Percentiles rank a stretch among this genome's conserved stretches.
These are phyloP conservation scores for Sminthurinus signatus DNA, from an alignment of 1,140 invertebrate genomes.

Conservation along the genomic window DNA sequence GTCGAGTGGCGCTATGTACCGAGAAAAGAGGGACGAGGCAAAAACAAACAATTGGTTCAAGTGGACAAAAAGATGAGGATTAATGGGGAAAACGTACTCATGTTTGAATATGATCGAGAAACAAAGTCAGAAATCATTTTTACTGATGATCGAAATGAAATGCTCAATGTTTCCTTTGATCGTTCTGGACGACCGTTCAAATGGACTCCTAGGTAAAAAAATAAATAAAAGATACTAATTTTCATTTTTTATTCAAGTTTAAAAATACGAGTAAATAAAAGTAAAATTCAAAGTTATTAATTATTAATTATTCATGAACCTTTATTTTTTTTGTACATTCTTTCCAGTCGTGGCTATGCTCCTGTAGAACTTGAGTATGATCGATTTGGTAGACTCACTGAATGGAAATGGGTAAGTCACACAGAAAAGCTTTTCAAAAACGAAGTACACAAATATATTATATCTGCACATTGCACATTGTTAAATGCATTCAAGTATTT, in stretches of 20 bases:
- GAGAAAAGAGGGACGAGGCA: slow-evolving; percentile 53
- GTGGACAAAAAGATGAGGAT: slow-evolving; percentile 76
- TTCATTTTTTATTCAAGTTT: too few species aligned
- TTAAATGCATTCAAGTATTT: too few species aligned
- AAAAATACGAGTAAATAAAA: too few species aligned
- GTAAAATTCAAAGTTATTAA: too few species aligned
- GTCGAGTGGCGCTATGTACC: slow-evolving; percentile 93
- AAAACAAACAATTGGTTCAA: slow-evolving; percentile 58
- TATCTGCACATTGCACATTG: too few species aligned
- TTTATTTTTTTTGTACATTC: not conserved
- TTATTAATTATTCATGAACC: not conserved
- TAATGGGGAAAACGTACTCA: slow-evolving; percentile 84
- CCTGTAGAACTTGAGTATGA: slow-evolving; percentile 89
- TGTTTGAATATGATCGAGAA: slow-evolving; percentile 85
- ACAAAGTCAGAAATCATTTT: slow-evolving; percentile 82
- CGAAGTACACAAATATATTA: too few species aligned
- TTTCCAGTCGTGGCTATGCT: slow-evolving; percentile 52
- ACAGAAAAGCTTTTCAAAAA: too few species aligned
- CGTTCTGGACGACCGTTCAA: slow-evolving; percentile 78
- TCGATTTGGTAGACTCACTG: slow-evolving; percentile 76
- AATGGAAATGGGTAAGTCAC: slow-evolving; percentile 81
- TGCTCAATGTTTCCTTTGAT: slow-evolving; percentile 88
- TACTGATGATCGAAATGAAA: slow-evolving; percentile 77
- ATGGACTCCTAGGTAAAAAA: slow-evolving; percentile 74
- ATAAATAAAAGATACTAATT: too few species aligned